These are phyloP conservation scores for Crypturellus undulatus DNA, from an alignment of 2,113 vertebrate genomes.

Conservation along the genomic window DNA sequence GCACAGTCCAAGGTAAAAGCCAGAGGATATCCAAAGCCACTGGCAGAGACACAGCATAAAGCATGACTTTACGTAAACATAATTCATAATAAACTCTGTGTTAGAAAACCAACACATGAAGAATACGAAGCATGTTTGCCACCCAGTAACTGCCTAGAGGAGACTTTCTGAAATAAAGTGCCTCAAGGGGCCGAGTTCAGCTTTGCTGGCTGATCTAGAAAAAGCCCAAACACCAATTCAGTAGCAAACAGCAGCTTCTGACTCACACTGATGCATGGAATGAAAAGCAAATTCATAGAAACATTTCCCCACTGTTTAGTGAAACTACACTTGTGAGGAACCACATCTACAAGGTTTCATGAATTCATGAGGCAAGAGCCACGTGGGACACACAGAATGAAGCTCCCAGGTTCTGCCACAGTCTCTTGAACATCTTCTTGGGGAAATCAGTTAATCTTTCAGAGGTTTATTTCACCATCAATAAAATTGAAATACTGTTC, in stretches of 20 bases:
- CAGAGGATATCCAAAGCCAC: neutral
- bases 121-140: neutral
- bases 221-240: neutral
- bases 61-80: neutral
- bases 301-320: neutral
- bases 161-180: neutral
- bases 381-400: rapidly evolving
- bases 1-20: neutral
- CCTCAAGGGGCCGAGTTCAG: neutral
- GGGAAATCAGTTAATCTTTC: neutral
- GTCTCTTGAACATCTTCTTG: neutral
- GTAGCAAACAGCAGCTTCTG: neutral
- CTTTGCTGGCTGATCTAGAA: neutral
- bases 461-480: neutral
- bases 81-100: neutral
- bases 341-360: neutral
- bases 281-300: neutral
- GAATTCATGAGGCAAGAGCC: neutral
- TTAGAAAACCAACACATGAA: neutral
- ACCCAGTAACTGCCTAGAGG: neutral
- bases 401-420: neutral
- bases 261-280: neutral
- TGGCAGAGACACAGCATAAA: neutral
- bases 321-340: neutral
- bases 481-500: neutral